Base-by-base conservation (phyloP, 2,888 invertebrate species). In the Hydrotaea diabolus region DNA sequence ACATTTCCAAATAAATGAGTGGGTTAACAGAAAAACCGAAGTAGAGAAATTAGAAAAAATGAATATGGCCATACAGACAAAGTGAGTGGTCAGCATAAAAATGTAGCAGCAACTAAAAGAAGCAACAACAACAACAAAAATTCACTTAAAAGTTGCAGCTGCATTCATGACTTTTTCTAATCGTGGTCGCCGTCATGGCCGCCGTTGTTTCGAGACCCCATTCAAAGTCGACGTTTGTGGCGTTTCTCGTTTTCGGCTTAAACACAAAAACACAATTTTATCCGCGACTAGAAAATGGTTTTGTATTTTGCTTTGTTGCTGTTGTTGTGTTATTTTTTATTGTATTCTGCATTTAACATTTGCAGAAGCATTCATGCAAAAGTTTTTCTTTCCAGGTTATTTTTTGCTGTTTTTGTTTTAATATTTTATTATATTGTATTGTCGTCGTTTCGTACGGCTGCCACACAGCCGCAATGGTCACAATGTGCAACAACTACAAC, bases 141-240 rank as follows among this genome's bases (percentile, higher is more conserved):
- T 64, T 82, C 73, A 74, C 74, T 85, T 82, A 49, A 82, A 85
- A 82, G 53, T 82, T 85, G 85, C 85, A 85, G 85, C 85, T 85
- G 85, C 85, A 82, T 74, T 85, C 69, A 69, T 39, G 69, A 46
- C 46, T 69, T 39, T 69, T 43, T 13, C 69, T 46, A 13, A 46
- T 69, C 13, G 3, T 62, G 62, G 62, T 21, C 23, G 39, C 46
- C 23, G 39, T 21, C 46, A 46, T 46, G 46, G 23, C 21, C 43
- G 21, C 31, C 39, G 19, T 17, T 39, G 36, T 31, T 2, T 31
- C 9, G 31, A 62, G n/a, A 62, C 62, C 31, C 62, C 66, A 66
- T 66, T 31, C 31, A 31, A 31, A 31, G 3, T 31, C 31, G 31
- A 31, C 3, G 31, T 31, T 66, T 69, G 43, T 23, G 81, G 78